These are phyloP conservation scores for Chrosomus eos DNA, from an alignment of 2,797 vertebrate genomes.

Conservation along the genomic window DNA sequence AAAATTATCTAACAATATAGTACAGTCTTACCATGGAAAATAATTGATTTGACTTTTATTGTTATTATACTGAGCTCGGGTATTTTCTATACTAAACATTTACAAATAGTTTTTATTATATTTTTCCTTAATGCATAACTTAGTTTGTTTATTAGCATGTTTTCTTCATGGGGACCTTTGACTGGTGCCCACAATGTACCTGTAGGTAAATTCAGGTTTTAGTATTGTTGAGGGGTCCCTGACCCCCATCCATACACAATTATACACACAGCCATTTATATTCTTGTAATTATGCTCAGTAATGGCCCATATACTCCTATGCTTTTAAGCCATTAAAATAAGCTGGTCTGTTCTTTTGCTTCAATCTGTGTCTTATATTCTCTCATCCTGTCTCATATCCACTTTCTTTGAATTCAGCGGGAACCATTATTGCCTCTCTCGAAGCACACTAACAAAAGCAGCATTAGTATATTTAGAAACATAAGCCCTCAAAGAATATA, in stretches of 20 bases:
- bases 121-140: neutral
- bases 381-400: constrained; percentile 31
- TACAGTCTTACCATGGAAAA: too few relatives aligned
- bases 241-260: neutral
- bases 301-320: constrained; percentile 27
- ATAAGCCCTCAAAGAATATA: constrained; percentile 49
- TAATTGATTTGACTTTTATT: neutral
- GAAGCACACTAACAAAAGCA: constrained; percentile 50
- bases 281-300: constrained; percentile 30
- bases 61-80: neutral
- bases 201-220: neutral
- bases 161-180: neutral
- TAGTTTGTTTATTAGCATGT: neutral
- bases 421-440: constrained; percentile 49
- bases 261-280: neutral
- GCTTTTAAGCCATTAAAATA: constrained; percentile 47
- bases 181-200: neutral
- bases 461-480: constrained; percentile 58
- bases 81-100: too few relatives aligned
- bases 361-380: constrained; percentile 45
- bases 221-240: neutral
- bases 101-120: neutral
- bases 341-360: constrained; percentile 25
- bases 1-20: neutral
- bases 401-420: constrained; percentile 41